phyloP scores from a whole-genome alignment of 1,140 invertebrate genomes.

The Aphis gossypii region DNA sequence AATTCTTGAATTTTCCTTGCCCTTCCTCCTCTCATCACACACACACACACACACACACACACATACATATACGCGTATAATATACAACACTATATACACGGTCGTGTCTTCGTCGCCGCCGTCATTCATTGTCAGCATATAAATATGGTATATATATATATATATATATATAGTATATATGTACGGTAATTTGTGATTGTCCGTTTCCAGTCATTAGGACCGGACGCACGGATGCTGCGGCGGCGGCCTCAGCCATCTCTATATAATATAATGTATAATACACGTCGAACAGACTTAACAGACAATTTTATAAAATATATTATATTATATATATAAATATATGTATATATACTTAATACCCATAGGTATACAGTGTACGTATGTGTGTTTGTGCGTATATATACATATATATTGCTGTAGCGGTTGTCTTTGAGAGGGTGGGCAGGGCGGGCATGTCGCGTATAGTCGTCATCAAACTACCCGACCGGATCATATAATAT shows the following conservation, averaged over 20 bases:
- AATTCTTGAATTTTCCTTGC: conserved; percentile 55
- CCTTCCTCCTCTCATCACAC: background rate
- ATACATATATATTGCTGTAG: background rate
- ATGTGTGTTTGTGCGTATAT: background rate
- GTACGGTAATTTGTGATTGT: conserved; percentile 57
- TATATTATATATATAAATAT: background rate
- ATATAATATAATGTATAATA: conserved; percentile 4
- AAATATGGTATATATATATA: conserved; percentile 21
- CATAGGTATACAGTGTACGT: too few species aligned
- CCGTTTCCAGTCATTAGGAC: conserved; percentile 57
- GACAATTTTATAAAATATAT: background rate
- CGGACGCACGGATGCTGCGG: conserved; percentile 33
- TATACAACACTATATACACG: conserved; percentile 14
- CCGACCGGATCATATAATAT: conserved; percentile 19
- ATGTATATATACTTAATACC: background rate
- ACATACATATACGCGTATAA: background rate
- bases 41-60: background rate
- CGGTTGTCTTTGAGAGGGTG: background rate
- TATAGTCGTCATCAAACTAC: background rate
- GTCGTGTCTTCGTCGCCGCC: conserved; percentile 30
- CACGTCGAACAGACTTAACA: background rate
- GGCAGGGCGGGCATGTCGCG: background rate
- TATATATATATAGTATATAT: background rate
- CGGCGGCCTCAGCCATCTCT: background rate
- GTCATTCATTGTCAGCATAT: conserved; percentile 56